Percentiles rank a stretch among this genome's conserved stretches.
Conservation (phyloP, 1,140 invertebrate genomes). For the Anoplolepis gracilipes region DNA sequence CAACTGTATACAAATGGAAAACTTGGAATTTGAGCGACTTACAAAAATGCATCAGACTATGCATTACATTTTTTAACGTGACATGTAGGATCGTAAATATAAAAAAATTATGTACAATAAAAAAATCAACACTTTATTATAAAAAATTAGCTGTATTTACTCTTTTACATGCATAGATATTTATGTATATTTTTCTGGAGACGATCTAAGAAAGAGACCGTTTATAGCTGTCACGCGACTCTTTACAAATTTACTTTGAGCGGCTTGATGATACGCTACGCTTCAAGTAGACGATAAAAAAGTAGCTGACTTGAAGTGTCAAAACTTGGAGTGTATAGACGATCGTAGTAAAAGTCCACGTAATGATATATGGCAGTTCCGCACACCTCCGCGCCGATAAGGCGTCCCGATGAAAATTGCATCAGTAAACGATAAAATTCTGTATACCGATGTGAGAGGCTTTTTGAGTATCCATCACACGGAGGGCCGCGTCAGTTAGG, state of each 20-base stretch:
- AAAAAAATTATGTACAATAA: background rate
- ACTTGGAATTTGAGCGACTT: background rate
- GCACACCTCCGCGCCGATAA: conserved; percentile 8
- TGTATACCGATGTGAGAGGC: conserved; percentile 52
- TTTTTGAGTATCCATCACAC: conserved; percentile 52
- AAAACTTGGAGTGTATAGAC: conserved; percentile 45
- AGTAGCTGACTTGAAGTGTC: conserved; percentile 43
- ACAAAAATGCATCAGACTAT: background rate
- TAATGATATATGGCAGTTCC: conserved; percentile 58
- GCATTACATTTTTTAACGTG: background rate
- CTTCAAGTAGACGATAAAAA: conserved; percentile 52
- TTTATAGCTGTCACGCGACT: background rate
- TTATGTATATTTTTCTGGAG: background rate
- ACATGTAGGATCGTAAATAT: background rate
- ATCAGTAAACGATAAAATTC: conserved; percentile 60
- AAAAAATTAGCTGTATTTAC: background rate
- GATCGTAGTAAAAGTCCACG: conserved; percentile 45
- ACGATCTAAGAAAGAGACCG: background rate
- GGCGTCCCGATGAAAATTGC: conserved; percentile 47
- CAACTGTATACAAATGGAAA: background rate
- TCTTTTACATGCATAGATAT: background rate
- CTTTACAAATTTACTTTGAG: conserved; percentile 55
- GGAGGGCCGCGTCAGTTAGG: conserved; percentile 24
- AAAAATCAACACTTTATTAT: background rate
- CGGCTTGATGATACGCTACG: conserved; percentile 28